phyloP scores from a whole-genome alignment of 2,888 invertebrate species.

The Psylliodes chrysocephalus region DNA sequence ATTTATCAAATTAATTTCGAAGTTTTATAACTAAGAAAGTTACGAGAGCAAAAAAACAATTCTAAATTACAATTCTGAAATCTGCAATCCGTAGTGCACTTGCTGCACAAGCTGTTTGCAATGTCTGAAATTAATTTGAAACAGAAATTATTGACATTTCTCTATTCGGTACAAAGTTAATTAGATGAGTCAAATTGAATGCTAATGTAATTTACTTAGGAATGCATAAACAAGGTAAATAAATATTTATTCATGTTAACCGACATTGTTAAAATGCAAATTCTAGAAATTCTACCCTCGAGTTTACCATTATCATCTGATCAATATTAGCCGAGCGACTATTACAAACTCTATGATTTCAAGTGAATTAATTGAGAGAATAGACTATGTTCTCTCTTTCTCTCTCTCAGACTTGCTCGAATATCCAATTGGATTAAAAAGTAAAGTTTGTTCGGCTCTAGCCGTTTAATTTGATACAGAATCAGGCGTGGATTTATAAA shows the following conservation, averaged over 20 bases:
- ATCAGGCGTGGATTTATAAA: background rate
- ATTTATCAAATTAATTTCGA: no score
- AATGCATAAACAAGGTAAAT: slow-evolving; percentile 52
- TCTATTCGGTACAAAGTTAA: slow-evolving; percentile 40
- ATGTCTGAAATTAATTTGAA: slow-evolving; percentile 39
- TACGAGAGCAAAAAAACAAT: no score
- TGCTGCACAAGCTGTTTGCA: background rate
- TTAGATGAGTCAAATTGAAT: slow-evolving; percentile 50
- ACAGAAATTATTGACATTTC: slow-evolving; percentile 37
- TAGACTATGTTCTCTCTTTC: slow-evolving; percentile 2
- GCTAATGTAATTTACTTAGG: slow-evolving; percentile 52
- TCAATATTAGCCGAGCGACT: slow-evolving; percentile 39
- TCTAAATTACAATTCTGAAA: background rate
- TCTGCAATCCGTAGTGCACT: background rate
- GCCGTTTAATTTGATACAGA: slow-evolving; percentile 1
- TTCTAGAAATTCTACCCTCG: slow-evolving; percentile 51
- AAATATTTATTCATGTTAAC: slow-evolving; percentile 54
- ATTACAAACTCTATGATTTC: slow-evolving; percentile 40
- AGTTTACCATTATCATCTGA: slow-evolving; percentile 42
- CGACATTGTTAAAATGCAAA: slow-evolving; percentile 54
- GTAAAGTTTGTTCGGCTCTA: slow-evolving; percentile 14
- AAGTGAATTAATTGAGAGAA: slow-evolving; percentile 31
- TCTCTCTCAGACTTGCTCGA: slow-evolving; percentile 11
- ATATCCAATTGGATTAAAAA: slow-evolving; percentile 20
- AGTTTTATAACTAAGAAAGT: no score